phyloP scores from a whole-genome alignment of 1,140 invertebrate species.

The Trialeurodes vaporariorum region DNA sequence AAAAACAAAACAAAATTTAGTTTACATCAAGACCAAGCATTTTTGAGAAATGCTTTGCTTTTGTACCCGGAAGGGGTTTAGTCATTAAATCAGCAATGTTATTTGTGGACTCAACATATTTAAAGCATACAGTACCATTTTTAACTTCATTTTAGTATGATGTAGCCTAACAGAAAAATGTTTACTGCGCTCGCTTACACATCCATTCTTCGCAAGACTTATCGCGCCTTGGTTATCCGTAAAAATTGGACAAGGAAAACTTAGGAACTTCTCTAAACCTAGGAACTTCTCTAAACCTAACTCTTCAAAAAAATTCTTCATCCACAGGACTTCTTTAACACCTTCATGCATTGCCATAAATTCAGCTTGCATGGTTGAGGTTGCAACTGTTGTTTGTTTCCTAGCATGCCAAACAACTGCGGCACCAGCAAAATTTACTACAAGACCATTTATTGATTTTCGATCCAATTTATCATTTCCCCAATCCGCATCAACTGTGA shows the following conservation, averaged over 20 bases:
- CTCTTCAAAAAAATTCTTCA: not conserved
- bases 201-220: not conserved
- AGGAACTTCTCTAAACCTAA: not conserved
- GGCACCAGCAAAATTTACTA: not conserved
- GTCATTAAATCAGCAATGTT: too few relatives aligned
- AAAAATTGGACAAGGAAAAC: not conserved
- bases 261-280: not conserved
- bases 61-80: too few relatives aligned
- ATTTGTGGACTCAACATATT: too few relatives aligned
- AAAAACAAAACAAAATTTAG: too few relatives aligned
- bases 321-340: not conserved
- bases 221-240: not conserved
- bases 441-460: not conserved
- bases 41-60: too few relatives aligned
- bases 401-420: not conserved
- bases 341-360: not conserved
- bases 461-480: not conserved
- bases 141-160: too few relatives aligned
- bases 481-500: not conserved
- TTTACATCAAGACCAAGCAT: too few relatives aligned
- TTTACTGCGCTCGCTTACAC: not conserved
- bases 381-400: not conserved
- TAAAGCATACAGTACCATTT: too few relatives aligned
- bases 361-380: not conserved
- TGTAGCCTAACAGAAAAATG: too few relatives aligned